Conservation (phyloP, 35 echinoderm and acorn worm genomes). For the Patiria miniata region DNA sequence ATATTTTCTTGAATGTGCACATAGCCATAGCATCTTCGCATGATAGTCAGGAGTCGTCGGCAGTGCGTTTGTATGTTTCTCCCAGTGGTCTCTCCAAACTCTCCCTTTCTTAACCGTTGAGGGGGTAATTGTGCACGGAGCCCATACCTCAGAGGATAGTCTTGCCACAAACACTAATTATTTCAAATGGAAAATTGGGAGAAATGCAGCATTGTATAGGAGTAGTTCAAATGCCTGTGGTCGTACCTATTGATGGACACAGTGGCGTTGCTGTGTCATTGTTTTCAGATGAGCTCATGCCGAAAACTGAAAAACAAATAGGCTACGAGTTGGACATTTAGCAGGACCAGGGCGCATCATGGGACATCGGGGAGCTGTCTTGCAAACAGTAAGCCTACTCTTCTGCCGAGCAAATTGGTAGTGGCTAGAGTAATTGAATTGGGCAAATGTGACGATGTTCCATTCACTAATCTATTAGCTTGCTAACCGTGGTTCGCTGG, state of each 20-base stretch:
- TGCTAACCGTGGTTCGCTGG: background rate
- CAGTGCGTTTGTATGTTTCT: too few species aligned
- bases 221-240: background rate
- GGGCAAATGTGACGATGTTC: background rate
- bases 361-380: background rate
- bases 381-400: background rate
- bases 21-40: too few species aligned
- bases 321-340: slow-evolving; percentile 27
- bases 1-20: too few species aligned
- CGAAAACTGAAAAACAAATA: background rate
- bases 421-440: background rate
- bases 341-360: background rate
- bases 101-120: too few species aligned
- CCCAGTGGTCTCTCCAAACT: too few species aligned
- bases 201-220: background rate
- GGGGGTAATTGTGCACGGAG: too few species aligned
- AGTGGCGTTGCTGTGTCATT: background rate
- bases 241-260: background rate
- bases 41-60: too few species aligned
- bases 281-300: slow-evolving; percentile 6
- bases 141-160: too few species aligned
- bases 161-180: too few species aligned
- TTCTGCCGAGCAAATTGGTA: too few species aligned
- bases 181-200: too few species aligned
- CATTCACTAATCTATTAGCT: background rate